Base-by-base conservation (phyloP, 2,113 vertebrate genomes). In the Hemichromis elongatus region DNA sequence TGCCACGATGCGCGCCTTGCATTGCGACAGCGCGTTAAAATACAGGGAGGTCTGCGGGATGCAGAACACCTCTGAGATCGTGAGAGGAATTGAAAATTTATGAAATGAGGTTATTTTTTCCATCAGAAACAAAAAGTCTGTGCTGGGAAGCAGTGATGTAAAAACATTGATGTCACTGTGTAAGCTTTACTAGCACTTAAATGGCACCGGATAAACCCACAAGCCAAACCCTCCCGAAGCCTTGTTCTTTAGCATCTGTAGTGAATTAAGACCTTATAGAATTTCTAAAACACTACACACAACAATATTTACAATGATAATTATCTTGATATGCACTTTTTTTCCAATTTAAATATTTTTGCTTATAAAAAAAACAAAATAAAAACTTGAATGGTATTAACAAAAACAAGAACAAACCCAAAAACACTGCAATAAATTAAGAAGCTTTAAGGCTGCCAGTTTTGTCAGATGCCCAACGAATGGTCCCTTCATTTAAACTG, bases 401-500 rank as follows among this genome's bases (percentile, higher is more conserved):
- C 93, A 35, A 91, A 90, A 92, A 90, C 63, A 68, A 68, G 7
- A 68, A 68, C 63, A 68, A 68, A 42, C 13, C 3, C 86, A 86
- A 89, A 91, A 95, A 92, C 88, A 94, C 89, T 91, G 91, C 93
- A 94, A 96, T 94, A 95, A 96, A 96, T 95, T 94, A 94, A 93
- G 86, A 94, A 89, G 91, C 86, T 93, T 96, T 96, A 96, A 96
- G 96, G 96, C 95, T 91, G 93, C 94, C 94, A 90, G 94, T 93
- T 85, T 92, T 89, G 84, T 95, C 95, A 94, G 95, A 90, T 55
- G 37, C 81, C 92, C 50, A 88, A 82, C 84, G 11, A 35, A 75
- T 54, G 83, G 78, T 63, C 70, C 90, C 94, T 85, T 96, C 96
- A 96, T 96, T 90, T 68, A 89, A 94, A 94, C 94, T 80, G 92